phyloP scores from a whole-genome alignment of 2,113 vertebrate genomes.

The Sphaerodactylus townsendi region DNA sequence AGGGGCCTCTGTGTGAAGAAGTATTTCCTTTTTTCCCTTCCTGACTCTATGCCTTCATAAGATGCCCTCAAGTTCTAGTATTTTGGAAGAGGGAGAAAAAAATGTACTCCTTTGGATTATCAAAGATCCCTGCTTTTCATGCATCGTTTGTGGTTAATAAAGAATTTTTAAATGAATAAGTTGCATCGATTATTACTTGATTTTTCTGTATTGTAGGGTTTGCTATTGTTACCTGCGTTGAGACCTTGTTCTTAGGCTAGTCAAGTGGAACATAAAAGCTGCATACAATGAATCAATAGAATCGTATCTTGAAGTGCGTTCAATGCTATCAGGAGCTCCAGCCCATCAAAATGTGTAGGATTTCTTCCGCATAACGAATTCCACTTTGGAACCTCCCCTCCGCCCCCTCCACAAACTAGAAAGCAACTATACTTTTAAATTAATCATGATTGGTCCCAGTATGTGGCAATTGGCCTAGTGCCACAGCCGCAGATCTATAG shows the following conservation, averaged over 20 bases:
- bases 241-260: not conserved
- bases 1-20: too few relatives aligned
- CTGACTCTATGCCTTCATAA: too few relatives aligned
- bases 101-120: not conserved
- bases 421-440: conserved; percentile 22
- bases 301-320: not conserved
- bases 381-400: conserved; percentile 21
- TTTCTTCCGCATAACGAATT: conserved; percentile 39
- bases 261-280: not conserved
- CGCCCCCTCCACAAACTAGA: conserved; percentile 17
- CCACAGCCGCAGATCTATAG: conserved; percentile 17
- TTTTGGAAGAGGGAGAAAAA: too few relatives aligned
- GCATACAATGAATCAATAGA: conserved; percentile 12
- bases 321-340: not conserved
- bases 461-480: conserved; percentile 27
- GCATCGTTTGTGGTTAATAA: not conserved
- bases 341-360: conserved; percentile 28
- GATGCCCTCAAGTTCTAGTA: too few relatives aligned
- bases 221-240: conserved; percentile 9
- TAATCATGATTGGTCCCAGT: conserved; percentile 38
- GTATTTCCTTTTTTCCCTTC: too few relatives aligned
- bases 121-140: not conserved
- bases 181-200: not conserved
- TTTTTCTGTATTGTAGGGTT: conserved; percentile 8
- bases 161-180: too few relatives aligned